Percentiles rank a stretch among this genome's conserved stretches.
Evolutionary conservation across 2,797 vertebrate species (phyloP).

Genomic region (Rhadinocentrus ornatus): DNA sequence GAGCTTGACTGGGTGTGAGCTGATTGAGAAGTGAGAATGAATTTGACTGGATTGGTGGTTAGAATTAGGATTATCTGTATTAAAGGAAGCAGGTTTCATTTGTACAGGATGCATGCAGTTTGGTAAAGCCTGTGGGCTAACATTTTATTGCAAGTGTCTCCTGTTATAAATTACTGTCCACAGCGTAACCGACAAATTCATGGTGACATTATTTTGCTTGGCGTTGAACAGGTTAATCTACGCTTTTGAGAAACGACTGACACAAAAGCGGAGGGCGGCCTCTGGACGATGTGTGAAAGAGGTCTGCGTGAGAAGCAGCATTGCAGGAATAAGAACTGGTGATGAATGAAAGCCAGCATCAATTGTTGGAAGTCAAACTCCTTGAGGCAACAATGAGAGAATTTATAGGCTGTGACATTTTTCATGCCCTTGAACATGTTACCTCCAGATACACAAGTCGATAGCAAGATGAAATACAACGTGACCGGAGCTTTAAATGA

Average conservation of each 20-base stretch:
- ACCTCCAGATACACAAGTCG: conserved; percentile 55
- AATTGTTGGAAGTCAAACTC: conserved; percentile 72
- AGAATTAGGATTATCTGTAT: conserved; percentile 48
- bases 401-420: conserved; percentile 69
- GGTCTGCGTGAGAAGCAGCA: conserved; percentile 17
- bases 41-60: conserved; percentile 13
- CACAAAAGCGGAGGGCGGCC: conserved; percentile 34
- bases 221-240: conserved; percentile 42
- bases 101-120: conserved; percentile 56
- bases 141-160: conserved; percentile 75
- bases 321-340: conserved; percentile 26
- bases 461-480: conserved; percentile 68
- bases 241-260: conserved; percentile 28
- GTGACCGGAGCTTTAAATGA: conserved; percentile 55
- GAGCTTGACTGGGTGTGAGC: conserved; percentile 7
- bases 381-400: conserved; percentile 67
- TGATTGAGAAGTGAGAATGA: conserved; percentile 15
- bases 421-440: conserved; percentile 66
- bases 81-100: conserved; percentile 74
- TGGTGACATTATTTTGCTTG: conserved; percentile 45
- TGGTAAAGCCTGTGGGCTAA: conserved; percentile 49
- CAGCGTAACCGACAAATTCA: conserved; percentile 50
- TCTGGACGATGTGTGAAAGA: conserved; percentile 42
- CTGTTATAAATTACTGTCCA: conserved; percentile 71
- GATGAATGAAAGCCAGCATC: conserved; percentile 60